A percentile compares a stretch with the other conserved stretches of the same genome.
Conservation (phyloP, 2,888 invertebrate species). For the Troides aeacus region DNA sequence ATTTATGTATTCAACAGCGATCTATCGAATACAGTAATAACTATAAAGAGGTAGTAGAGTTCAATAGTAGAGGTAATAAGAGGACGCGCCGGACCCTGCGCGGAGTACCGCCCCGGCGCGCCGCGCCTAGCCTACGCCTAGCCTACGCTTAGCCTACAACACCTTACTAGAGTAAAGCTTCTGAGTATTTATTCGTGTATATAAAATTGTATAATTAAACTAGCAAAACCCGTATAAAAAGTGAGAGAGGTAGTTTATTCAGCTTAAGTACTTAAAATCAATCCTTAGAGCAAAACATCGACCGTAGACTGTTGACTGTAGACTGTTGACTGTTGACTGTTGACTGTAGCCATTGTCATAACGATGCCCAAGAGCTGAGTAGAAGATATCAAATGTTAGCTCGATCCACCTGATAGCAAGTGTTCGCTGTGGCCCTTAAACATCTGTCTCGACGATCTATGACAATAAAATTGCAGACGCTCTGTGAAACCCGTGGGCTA, state of each 20-base stretch:
- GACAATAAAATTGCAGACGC: neutral
- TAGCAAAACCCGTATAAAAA: slow-evolving; percentile 80
- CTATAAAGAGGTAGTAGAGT: slow-evolving; percentile 79
- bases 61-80: slow-evolving; percentile 63
- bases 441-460: neutral
- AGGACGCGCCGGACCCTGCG: slow-evolving; percentile 72
- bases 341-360: slow-evolving; percentile 37
- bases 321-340: neutral
- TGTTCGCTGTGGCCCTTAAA: too few species aligned
- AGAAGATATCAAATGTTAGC: neutral
- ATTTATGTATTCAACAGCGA: slow-evolving; percentile 67
- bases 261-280: slow-evolving; percentile 78
- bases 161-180: slow-evolving; percentile 80
- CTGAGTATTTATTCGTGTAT: slow-evolving; percentile 79
- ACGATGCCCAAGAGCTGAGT: slow-evolving; percentile 38
- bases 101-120: slow-evolving; percentile 69
- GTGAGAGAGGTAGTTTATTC: slow-evolving; percentile 78
- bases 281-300: slow-evolving; percentile 66
- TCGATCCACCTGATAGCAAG: neutral
- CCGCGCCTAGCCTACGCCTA: slow-evolving; percentile 52
- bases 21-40: slow-evolving; percentile 67
- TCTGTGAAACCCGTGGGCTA: neutral
- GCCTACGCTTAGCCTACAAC: slow-evolving; percentile 62
- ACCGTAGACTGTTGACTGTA: slow-evolving; percentile 41
- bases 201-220: slow-evolving; percentile 80